Conservation (phyloP, 2,797 vertebrate genomes). For the Neoniphon sammara region DNA sequence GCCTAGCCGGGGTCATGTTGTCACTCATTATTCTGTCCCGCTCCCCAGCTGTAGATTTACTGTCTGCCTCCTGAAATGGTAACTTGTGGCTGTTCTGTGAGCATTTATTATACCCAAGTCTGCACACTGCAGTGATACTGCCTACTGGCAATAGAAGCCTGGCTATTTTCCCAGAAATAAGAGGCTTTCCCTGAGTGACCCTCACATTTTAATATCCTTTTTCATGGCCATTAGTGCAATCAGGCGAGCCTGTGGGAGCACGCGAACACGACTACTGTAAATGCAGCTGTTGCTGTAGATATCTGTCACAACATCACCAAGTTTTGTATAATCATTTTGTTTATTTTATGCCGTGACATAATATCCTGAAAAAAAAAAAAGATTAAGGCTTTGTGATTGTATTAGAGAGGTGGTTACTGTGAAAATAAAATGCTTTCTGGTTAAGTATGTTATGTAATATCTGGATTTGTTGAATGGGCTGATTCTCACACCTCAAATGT, state of each 20-base stretch:
- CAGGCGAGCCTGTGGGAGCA: constrained; percentile 35
- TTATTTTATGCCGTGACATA: constrained; percentile 33
- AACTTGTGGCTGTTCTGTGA: constrained; percentile 25
- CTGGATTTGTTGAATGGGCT: constrained; percentile 37
- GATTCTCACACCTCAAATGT: constrained; percentile 40
- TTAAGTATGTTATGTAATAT: constrained; percentile 67
- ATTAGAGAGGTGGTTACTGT: constrained; percentile 24
- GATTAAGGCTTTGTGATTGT: constrained; percentile 52
- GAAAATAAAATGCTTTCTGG: constrained; percentile 59
- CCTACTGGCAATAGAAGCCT: constrained; percentile 44
- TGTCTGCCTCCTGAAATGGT: constrained; percentile 39
- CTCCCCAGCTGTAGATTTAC: not conserved
- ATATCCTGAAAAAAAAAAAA: constrained; percentile 56
- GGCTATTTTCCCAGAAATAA: constrained; percentile 63
- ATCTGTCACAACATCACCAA: no score
- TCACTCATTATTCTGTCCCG: constrained; percentile 20
- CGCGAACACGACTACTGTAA: no score
- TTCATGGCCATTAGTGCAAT: constrained; percentile 62
- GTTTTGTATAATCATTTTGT: constrained; percentile 5
- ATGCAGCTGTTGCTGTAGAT: no score
- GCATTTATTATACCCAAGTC: constrained; percentile 19
- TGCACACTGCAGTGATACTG: constrained; percentile 36
- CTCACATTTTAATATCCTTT: constrained; percentile 61
- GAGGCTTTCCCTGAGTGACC: constrained; percentile 59
- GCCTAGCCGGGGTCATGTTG: constrained; percentile 20